Evolutionary conservation across 2,888 invertebrate genomes (phyloP).

Genomic region (Melikaiella ostensackeni): DNA sequence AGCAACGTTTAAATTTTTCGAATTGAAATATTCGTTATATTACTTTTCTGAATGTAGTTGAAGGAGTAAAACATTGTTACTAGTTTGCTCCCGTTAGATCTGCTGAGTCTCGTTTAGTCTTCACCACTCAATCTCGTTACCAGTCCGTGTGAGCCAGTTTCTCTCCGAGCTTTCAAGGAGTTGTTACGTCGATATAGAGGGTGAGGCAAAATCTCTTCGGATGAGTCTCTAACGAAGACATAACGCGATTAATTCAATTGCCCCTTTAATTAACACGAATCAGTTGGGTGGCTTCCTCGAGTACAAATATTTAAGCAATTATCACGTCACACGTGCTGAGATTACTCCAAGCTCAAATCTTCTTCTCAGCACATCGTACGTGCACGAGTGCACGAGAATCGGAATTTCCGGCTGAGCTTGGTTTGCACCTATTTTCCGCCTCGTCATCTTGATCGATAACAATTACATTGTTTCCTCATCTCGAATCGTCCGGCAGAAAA

Average conservation of each 20-base stretch:
- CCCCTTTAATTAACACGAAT: conserved; percentile 65
- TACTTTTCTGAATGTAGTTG: not conserved
- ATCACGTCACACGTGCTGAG: conserved; percentile 58
- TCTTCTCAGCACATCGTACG: not conserved
- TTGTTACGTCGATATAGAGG: conserved; percentile 17
- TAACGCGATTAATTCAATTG: conserved; percentile 66
- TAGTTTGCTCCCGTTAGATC: too few species aligned
- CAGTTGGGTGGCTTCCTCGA: conserved; percentile 51
- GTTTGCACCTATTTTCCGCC: conserved; percentile 24
- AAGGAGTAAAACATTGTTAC: not conserved
- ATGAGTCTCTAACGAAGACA: conserved; percentile 59
- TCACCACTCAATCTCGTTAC: conserved; percentile 16
- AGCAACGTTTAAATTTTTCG: too few species aligned
- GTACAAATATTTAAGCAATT: conserved; percentile 65
- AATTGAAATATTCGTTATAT: too few species aligned
- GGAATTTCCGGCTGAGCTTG: conserved; percentile 10
- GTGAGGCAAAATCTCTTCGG: conserved; percentile 21
- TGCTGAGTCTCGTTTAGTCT: not conserved
- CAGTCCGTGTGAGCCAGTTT: conserved; percentile 4
- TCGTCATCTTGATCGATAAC: conserved; percentile 21
- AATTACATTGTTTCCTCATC: conserved; percentile 40
- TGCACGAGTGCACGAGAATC: conserved; percentile 11
- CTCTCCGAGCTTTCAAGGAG: conserved; percentile 12
- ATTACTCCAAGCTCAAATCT: conserved; percentile 47
- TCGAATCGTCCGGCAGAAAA: conserved; percentile 47